Evolutionary conservation across 2,888 invertebrate species (phyloP), one percentile per base, ranked within the genome.

Genomic region (Coleophora deauratella): DNA sequence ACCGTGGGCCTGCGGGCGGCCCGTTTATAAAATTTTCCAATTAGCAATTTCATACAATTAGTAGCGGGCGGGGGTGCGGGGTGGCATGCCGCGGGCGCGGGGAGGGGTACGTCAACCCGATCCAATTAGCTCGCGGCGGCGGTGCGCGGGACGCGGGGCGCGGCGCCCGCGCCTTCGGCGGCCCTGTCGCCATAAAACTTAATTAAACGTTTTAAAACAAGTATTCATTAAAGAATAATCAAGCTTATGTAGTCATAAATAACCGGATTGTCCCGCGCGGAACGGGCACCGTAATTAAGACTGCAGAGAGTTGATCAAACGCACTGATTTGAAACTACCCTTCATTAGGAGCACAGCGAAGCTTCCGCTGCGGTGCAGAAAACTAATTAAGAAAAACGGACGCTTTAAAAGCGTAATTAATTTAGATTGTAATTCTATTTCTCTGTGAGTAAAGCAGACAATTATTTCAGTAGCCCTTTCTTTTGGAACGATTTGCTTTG

Each of bases 141-240:
- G 73, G 68, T 71, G 77, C 79, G 75, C 72, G 77, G 80, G 81
- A 81, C 77, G 79, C n/a, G n/a, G n/a, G n/a, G 80, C 68, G 64
- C 65, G 54, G 67, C 59, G 57, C 59, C 30, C 56, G 33, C 39
- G 28, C 35, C 63, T 72, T 64, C 69, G 71, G 74, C 79, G 73
- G 74, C 72, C 73, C 82, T 80, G 86, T 85, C 85, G 80, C 85
- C 82, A 86, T 86, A 86, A 86, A 86, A 86, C 86, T 86, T 86
- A 86, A 86, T 86, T 86, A 86, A 86, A 85, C 86, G 82, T 82
- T 86, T 86, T 85, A 86, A 86, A 86, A 86, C 86, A 85, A 86
- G 86, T 85, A 86, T 86, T 86, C 84, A 86, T 86, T 86, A 85
- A 86, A 86, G 85, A 86, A 86, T 86, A 86, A 86, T 86, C 84